These are phyloP conservation scores for Mesochorus sp. DNA, from an alignment of 2,888 invertebrate species.

Conservation along the genomic window DNA sequence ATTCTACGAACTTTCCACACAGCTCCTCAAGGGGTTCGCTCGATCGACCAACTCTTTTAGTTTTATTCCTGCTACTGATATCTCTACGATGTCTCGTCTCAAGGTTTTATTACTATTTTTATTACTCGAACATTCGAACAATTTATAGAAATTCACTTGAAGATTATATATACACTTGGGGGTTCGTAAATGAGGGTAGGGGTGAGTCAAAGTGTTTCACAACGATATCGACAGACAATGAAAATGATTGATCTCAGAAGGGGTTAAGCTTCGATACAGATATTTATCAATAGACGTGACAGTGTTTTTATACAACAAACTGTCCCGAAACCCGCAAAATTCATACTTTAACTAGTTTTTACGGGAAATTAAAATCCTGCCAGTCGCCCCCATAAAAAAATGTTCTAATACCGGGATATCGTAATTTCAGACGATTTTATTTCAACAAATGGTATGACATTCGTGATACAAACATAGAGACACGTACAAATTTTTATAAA, in stretches of 20 bases:
- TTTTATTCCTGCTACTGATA: conserved; percentile 29
- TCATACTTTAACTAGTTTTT: too few relatives aligned
- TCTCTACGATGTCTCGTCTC: conserved; percentile 41
- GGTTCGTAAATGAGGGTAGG: background rate
- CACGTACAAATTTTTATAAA: background rate
- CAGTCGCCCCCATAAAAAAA: too few relatives aligned
- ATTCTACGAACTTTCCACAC: conserved; percentile 59
- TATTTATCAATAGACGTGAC: too few relatives aligned
- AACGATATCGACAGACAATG: conserved; percentile 32
- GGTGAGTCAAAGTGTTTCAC: conserved; percentile 2
- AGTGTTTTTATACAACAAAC: too few relatives aligned
- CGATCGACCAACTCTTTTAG: conserved; percentile 29
- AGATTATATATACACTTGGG: conserved; percentile 7
- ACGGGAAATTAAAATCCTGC: too few relatives aligned
- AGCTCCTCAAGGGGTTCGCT: background rate
- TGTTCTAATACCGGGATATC: too few relatives aligned
- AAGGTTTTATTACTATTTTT: conserved; percentile 28
- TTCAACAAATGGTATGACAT: background rate
- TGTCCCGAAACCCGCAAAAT: too few relatives aligned
- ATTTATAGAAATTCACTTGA: conserved; percentile 32
- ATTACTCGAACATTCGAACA: too few relatives aligned
- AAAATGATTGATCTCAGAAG: conserved; percentile 25
- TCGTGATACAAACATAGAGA: background rate
- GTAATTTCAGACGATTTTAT: too few relatives aligned
- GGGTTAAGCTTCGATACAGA: too few relatives aligned